These are phyloP conservation scores for Phocides pigmalion DNA, from an alignment of 1,140 invertebrate species.

Conservation along the genomic window DNA sequence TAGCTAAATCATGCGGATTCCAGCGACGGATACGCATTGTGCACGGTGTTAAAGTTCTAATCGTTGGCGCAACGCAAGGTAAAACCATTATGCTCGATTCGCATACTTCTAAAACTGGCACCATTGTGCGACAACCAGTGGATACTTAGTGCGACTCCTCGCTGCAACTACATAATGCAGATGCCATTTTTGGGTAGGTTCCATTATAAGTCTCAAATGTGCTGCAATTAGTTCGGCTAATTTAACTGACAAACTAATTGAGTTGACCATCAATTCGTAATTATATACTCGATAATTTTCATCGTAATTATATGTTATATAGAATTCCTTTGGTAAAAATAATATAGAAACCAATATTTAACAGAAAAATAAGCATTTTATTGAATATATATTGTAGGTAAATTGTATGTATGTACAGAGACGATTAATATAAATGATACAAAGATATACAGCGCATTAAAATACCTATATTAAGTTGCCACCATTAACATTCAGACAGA, in stretches of 20 bases:
- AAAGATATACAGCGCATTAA: no score
- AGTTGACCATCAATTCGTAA: conserved; percentile 1
- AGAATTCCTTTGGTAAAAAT: neutral
- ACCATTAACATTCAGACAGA: neutral
- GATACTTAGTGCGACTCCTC: conserved; percentile 55
- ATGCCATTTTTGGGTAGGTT: conserved; percentile 39
- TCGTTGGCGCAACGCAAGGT: conserved; percentile 66
- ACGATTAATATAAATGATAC: no score
- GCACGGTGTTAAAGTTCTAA: conserved; percentile 48
- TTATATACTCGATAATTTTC: conserved; percentile 20
- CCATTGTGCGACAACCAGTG: conserved; percentile 60
- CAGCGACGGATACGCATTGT: conserved; percentile 45
- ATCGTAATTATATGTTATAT: neutral
- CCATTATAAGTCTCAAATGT: conserved; percentile 14
- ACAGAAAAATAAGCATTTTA: no score
- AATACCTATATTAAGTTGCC: neutral
- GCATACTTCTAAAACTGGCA: conserved; percentile 68
- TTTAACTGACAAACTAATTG: conserved; percentile 23
- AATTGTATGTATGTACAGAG: no score
- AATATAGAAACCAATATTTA: neutral
- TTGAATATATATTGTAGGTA: no score
- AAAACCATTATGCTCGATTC: conserved; percentile 69
- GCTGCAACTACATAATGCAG: conserved; percentile 42
- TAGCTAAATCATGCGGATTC: conserved; percentile 56
- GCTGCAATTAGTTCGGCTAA: conserved; percentile 9